Base-by-base conservation (phyloP, 2,888 invertebrate genomes). In the Caenorhabditis uteleia region DNA sequence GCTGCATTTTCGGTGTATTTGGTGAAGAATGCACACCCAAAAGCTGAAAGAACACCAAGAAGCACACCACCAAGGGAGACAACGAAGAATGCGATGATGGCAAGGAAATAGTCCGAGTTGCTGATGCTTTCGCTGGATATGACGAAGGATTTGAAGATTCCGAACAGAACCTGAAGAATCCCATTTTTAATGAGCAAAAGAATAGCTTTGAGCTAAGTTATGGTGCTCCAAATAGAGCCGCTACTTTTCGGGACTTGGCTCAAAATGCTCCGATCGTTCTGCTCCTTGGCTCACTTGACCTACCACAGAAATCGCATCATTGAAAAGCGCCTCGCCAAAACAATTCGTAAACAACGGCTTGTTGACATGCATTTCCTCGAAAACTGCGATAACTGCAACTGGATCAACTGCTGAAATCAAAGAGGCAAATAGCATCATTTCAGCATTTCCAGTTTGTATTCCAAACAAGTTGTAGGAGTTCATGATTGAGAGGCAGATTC, bases 331-430 rank as follows among this genome's bases (percentile, higher is more conserved):
- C 86, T 97, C 97, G 45, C 97, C 97, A 85, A 97, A 97, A 47
- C 97, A 95, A 62, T 95, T 92, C 84, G 97, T 95, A 85, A 95
- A 95, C 69, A 97, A 88, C 75, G 95, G 91, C 87, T 95, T 95
- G 84, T 95, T 93, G 74, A 95, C 95, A 84, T 95, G 95, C 42
- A 70, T 62, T 36, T 70, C 70, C 27, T 65, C 58, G 29, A 69
- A 69, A 29, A 69, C 61, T 0, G 65, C 66, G 23, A 69, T 69
- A n/a, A 69, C 69, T 14, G 73, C 69, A 16, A 62, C 55, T 27
- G 69, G 69, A 61, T 69, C 69, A 18, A 69, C 69, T 10, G 69
- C 69, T 1, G 69, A 69, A 20, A 69, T 69, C 6, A 69, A 47
- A 1, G 69, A 57, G 21, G 69, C 54, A 26, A 69, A 69, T n/a